A percentile compares a stretch with the other conserved stretches of the same genome.
Evolutionary conservation across 1,140 invertebrate species (phyloP).

Genomic region (Habropoda laboriosa): DNA sequence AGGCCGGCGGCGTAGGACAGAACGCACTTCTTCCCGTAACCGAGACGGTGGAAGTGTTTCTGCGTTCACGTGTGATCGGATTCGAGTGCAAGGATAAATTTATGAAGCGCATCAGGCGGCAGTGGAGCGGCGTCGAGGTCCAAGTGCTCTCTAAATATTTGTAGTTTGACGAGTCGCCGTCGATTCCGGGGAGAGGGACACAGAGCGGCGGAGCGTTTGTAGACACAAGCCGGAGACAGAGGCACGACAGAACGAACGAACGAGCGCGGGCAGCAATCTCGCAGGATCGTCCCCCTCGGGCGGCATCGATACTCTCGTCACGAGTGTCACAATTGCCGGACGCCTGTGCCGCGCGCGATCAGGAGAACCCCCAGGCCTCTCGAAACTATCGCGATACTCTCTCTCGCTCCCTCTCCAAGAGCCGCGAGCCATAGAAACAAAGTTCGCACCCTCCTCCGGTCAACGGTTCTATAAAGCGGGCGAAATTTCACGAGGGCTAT

Average conservation of each 20-base stretch:
- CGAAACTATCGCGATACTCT: conserved; percentile 30
- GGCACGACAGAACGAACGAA: not conserved
- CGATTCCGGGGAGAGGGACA: conserved; percentile 12
- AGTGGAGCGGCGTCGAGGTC: not conserved
- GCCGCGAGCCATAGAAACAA: not conserved
- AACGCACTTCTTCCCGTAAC: no score
- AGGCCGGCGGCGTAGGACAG: no score
- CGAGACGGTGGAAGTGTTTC: no score
- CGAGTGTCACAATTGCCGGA: conserved; percentile 35
- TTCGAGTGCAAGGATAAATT: conserved; percentile 8
- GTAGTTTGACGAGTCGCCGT: conserved; percentile 28
- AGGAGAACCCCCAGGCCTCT: not conserved
- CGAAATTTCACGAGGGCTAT: conserved; percentile 16
- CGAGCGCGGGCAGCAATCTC: conserved; percentile 28
- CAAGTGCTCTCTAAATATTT: conserved; percentile 43
- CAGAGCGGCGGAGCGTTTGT: conserved; percentile 19
- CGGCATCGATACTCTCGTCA: conserved; percentile 41
- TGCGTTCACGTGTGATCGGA: no score
- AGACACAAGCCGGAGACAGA: conserved; percentile 17
- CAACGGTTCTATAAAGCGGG: not conserved
- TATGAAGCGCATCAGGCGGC: conserved; percentile 14
- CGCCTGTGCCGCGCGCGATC: not conserved
- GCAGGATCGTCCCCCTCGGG: conserved; percentile 19
- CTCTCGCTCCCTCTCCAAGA: no score
- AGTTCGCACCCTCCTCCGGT: not conserved